Conservation (phyloP, 2,888 invertebrate genomes). For the Mylabris sibirica region DNA sequence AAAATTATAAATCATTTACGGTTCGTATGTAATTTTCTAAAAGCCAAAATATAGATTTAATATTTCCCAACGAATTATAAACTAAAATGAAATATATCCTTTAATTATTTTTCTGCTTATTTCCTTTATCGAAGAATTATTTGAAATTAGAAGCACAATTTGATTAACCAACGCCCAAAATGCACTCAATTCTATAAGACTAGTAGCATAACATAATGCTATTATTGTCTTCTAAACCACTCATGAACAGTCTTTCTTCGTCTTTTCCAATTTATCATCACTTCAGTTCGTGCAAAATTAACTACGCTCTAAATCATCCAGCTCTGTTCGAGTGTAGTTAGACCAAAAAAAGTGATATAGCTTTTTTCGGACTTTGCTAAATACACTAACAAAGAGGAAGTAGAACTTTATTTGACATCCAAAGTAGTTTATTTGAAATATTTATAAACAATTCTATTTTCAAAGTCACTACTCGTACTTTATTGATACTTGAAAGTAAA, state of each 20-base stretch:
- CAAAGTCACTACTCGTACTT: not conserved
- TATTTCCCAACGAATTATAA: not conserved
- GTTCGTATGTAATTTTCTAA: not conserved
- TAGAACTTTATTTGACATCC: no score
- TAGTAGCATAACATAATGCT: not conserved
- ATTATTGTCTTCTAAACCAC: conserved; percentile 4
- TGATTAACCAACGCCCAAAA: not conserved
- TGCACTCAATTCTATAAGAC: not conserved
- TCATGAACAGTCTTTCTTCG: not conserved
- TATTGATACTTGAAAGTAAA: not conserved
- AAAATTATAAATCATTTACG: not conserved
- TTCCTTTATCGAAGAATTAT: no score
- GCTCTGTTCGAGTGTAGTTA: not conserved
- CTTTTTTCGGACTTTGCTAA: not conserved
- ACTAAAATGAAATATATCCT: no score
- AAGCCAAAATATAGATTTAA: not conserved
- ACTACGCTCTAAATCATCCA: conserved; percentile 2
- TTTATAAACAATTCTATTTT: not conserved
- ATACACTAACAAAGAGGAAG: not conserved
- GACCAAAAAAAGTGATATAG: not conserved
- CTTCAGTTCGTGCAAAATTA: not conserved
- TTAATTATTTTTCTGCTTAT: no score
- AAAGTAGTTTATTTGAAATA: not conserved
- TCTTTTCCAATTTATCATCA: not conserved
- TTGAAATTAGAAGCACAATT: not conserved